phyloP scores from a whole-genome alignment of 2,113 vertebrate species.

The Dascyllus trimaculatus region DNA sequence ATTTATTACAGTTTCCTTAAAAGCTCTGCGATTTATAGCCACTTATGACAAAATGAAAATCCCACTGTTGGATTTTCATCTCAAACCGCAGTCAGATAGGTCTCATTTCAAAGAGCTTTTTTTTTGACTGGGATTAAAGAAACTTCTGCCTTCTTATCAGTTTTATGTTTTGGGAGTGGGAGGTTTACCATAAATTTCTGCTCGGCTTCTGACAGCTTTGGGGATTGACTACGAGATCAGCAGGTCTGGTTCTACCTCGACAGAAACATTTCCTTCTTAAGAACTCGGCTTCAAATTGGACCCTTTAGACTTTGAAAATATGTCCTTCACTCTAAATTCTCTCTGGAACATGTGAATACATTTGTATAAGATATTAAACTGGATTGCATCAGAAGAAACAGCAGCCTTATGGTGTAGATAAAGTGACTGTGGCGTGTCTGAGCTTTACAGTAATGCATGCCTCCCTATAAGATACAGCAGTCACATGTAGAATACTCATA shows the following conservation, averaged over 20 bases:
- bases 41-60: slow-evolving; percentile 23
- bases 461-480: background rate
- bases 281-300: background rate
- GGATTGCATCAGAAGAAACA: background rate
- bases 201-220: slow-evolving; percentile 27
- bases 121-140: slow-evolving; percentile 48
- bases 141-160: slow-evolving; percentile 29
- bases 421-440: background rate
- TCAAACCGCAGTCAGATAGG: slow-evolving; percentile 15
- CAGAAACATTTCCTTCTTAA: slow-evolving; percentile 32
- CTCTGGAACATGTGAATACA: slow-evolving; percentile 5
- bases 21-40: background rate
- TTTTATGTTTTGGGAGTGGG: slow-evolving; percentile 34
- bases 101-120: slow-evolving; percentile 42
- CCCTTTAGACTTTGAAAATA: slow-evolving; percentile 18
- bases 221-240: slow-evolving; percentile 13
- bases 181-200: slow-evolving; percentile 45
- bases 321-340: background rate
- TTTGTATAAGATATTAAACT: background rate
- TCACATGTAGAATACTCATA: background rate
- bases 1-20: background rate
- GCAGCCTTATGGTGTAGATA: background rate
- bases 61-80: slow-evolving; percentile 13
- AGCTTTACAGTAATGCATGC: background rate
- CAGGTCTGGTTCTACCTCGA: slow-evolving; percentile 25